Evolutionary conservation across 2,113 vertebrate species (phyloP), one percentile per base, ranked within the genome.

Genomic region (Daphoenositta chrysoptera): DNA sequence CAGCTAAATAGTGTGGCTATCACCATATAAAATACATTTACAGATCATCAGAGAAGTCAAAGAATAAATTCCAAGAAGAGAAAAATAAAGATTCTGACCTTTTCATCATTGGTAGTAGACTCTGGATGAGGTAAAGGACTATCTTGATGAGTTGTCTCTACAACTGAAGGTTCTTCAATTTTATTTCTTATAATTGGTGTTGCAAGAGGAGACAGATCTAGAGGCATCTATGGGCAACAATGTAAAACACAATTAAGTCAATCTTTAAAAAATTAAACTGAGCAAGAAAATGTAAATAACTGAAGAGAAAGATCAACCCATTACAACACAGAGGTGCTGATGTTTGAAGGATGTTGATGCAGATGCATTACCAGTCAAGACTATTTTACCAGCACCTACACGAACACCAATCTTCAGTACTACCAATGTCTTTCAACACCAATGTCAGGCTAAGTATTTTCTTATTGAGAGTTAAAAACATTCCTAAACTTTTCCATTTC

Each of bases 41-140:
- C 4, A 47, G 44, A 56, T 31, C 7, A 92, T 13, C 17, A 42
- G 31, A 66, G 58, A 18, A 84, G 13, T 21, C 0, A 0, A 66
- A 79, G 79, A 89, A 57, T 24, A 4, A 78, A 75, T 51, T 56
- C 16, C 16, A 57, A 51, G 28, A 65, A 54, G 5, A 50, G 24
- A 28, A 87, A 42, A 63, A 81, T 42, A 12, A 50, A 31, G 42
- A 31, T 79, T 84, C 97, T 96, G 93, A 98, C 99, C 99, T 99
- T 99, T 96, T 99, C 99, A 80, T 99, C 99, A 97, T 94, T 99
- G 89, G 99, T 99, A 39, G 99, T 99, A 61, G 99, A 99, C 92
- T 99, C 99, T 13, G 99, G 99, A 95, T 99, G 99, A 98, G 99
- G 99, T 97, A 99, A 98, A 93, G 99, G 99, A 94, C 99, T 99